Evolutionary conservation across 2,113 vertebrate genomes (phyloP), one percentile per base, ranked within the genome.

Genomic region (Probosciger aterrimus): DNA sequence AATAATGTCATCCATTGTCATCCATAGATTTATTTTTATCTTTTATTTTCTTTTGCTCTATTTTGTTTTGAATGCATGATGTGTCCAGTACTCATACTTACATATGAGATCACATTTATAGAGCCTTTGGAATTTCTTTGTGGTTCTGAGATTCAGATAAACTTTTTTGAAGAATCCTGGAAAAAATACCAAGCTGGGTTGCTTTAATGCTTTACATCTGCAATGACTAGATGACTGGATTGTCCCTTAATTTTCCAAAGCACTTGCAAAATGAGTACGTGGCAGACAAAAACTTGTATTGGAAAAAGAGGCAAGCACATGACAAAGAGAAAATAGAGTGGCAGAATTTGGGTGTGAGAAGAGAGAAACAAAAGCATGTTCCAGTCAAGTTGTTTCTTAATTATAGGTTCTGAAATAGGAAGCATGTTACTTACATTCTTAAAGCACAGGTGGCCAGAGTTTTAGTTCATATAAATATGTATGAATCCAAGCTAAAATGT

Each of bases 281-380:
- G 82, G 74, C 87, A 89, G 82, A 81, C 71, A 91, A 75, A 96
- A 96, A 91, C 43, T 92, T 93, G 24, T 87, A 35, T 33, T 96
- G 92, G 90, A 93, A 92, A 89, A 96, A 93, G 93, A 93, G 19
- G 60, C 3, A 11, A 69, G 81, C 44, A 77, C 47, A n/a, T 95
- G 73, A 55, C 63, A 55, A 79, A 69, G 73, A 91, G 49, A 80
- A 70, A 82, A 73, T 28, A 46, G 62, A 92, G 9, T 1, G 3
- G 25, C 49, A n/a, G 27, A 24, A 59, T 65, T 47, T 81, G 39
- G 39, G 10, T 31, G 33, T 74, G 49, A 90, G 43, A 93, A 63
- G 9, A 44, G 41, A 55, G 52, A 73, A 74, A 13, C 28, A 67
- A 83, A 85, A 83, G 63, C 49, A 3, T 73, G 65, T 86, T 84